These are phyloP conservation scores for Clunio marinus DNA, from an alignment of 2,888 invertebrate genomes.

Conservation along the genomic window DNA sequence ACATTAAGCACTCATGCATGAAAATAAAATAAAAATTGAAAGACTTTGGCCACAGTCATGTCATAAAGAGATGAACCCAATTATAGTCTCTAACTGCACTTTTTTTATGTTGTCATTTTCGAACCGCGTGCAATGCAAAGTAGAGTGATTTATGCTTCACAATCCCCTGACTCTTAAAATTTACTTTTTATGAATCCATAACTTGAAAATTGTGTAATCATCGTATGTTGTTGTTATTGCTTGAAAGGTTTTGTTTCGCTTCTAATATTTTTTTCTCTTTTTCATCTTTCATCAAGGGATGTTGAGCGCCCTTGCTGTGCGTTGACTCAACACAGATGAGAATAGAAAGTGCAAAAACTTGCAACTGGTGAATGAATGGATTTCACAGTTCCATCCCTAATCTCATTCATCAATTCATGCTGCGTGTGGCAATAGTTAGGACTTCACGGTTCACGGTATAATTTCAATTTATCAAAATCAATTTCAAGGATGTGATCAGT, in stretches of 20 bases:
- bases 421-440: slow-evolving; percentile 18
- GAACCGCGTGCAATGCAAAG: slow-evolving; percentile 18
- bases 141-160: slow-evolving; percentile 8
- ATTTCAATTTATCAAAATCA: slow-evolving; percentile 15
- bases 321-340: not conserved
- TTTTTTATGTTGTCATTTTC: not conserved
- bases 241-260: slow-evolving; percentile 4
- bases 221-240: not conserved
- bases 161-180: slow-evolving; percentile 1
- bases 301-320: not conserved
- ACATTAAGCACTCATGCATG: not conserved
- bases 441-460: slow-evolving; percentile 14
- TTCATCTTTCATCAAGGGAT: slow-evolving; percentile 14
- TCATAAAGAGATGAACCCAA: slow-evolving; percentile 16
- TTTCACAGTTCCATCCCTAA: not conserved
- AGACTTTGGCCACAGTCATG: slow-evolving; percentile 20
- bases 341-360: slow-evolving; percentile 20
- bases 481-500: slow-evolving; percentile 23
- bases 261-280: too few species aligned
- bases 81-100: slow-evolving; percentile 2
- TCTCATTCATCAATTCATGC: slow-evolving; percentile 1
- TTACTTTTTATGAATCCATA: slow-evolving; percentile 11
- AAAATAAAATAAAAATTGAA: slow-evolving; percentile 10
- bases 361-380: slow-evolving; percentile 23
- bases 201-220: slow-evolving; percentile 21